Conservation (phyloP, 1,140 invertebrate genomes). For the Pectinophora gossypiella region DNA sequence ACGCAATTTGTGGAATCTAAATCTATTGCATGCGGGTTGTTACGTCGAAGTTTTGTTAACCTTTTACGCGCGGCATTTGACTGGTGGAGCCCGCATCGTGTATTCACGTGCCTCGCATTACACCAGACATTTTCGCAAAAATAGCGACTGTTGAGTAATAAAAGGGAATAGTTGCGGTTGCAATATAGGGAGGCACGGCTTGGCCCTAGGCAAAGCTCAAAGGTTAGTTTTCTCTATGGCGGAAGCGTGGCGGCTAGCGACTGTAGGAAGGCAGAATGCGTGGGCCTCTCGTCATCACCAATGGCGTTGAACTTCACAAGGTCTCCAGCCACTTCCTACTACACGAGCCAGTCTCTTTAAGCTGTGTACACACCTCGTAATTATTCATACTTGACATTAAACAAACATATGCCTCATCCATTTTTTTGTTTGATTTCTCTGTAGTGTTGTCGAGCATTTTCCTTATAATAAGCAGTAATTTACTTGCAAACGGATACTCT, state of each 20-base stretch:
- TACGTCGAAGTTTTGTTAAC: background rate
- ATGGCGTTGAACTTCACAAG: slow-evolving; percentile 54
- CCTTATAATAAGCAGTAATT: no score
- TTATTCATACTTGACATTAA: background rate
- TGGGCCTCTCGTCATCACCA: slow-evolving; percentile 31
- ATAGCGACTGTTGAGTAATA: slow-evolving; percentile 5
- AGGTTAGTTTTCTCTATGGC: slow-evolving; percentile 49
- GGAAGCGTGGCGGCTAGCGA: slow-evolving; percentile 29
- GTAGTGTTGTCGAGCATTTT: no score
- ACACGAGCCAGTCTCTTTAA: slow-evolving; percentile 18
- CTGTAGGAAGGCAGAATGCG: slow-evolving; percentile 28
- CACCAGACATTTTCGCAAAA: no score
- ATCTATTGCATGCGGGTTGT: background rate
- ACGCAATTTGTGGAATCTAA: no score
- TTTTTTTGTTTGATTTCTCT: no score
- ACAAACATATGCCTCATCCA: no score
- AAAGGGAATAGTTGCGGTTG: background rate
- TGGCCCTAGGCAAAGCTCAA: slow-evolving; percentile 23
- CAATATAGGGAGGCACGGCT: background rate
- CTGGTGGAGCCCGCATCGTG: background rate
- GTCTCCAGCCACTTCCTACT: slow-evolving; percentile 42
- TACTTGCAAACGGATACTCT: no score
- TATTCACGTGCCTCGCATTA: no score
- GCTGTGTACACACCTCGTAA: slow-evolving; percentile 10
- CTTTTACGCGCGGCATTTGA: background rate